Evolutionary conservation across 2,888 invertebrate genomes (phyloP).

Genomic region (Pseudococcus viburni): DNA sequence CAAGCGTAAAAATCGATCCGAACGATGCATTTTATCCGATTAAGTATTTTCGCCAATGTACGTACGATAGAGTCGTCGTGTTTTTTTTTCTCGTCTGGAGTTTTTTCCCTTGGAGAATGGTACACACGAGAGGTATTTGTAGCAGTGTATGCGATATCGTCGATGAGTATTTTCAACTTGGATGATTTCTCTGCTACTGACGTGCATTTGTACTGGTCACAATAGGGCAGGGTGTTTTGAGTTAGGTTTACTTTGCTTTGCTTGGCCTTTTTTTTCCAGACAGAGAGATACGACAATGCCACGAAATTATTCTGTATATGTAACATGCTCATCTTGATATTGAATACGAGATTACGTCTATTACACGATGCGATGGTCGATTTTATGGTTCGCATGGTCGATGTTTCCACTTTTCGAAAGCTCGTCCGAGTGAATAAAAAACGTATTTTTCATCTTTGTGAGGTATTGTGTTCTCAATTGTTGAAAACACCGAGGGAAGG

Average conservation of each 20-base stretch:
- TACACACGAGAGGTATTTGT: not conserved
- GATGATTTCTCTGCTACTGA: constrained; percentile 1
- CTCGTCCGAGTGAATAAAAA: not conserved
- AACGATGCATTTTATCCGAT: constrained; percentile 29
- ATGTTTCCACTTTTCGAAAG: not conserved
- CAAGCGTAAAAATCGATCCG: constrained; percentile 24
- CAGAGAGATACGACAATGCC: not conserved
- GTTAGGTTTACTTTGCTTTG: not conserved
- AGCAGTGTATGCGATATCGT: not conserved
- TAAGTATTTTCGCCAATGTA: not conserved
- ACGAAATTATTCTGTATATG: not conserved
- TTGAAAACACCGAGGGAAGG: too few species aligned
- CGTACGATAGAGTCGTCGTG: not conserved
- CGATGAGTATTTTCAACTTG: constrained; percentile 23
- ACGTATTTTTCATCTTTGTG: too few species aligned
- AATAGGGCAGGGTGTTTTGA: not conserved
- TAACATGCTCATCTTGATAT: not conserved
- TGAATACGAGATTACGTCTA: not conserved
- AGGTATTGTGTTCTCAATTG: too few species aligned
- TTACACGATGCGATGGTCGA: constrained; percentile 9
- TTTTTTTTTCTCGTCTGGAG: not conserved
- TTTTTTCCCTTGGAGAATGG: not conserved
- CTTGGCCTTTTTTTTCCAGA: not conserved
- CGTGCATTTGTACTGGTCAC: constrained; percentile 8
- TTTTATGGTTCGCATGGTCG: not conserved